Conservation (phyloP, 2,888 invertebrate species). For the Notodonta ziczac region DNA sequence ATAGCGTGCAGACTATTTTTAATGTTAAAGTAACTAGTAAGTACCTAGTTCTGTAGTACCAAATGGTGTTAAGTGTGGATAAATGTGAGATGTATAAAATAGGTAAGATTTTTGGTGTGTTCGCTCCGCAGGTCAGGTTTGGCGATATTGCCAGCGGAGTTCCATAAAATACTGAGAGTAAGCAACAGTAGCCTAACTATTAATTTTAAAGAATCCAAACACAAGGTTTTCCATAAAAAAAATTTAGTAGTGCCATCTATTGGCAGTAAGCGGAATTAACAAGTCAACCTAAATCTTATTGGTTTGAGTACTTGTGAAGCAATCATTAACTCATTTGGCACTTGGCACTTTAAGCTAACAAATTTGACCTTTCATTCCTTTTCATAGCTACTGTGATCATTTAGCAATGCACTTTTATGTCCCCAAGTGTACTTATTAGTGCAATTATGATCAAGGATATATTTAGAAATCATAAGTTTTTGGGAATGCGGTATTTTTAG, state of each 20-base stretch:
- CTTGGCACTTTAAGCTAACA: conserved; percentile 6
- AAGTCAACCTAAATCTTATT: not conserved
- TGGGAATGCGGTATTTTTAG: not conserved
- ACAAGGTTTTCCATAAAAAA: no score
- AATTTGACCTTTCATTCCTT: conserved; percentile 3
- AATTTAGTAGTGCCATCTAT: not conserved
- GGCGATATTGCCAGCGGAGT: no score
- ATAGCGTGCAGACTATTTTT: no score
- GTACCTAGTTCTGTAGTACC: no score
- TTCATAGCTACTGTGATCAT: not conserved
- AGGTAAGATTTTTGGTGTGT: no score
- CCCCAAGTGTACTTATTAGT: conserved; percentile 2
- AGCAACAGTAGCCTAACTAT: no score
- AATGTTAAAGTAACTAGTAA: no score
- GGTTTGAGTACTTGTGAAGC: not conserved
- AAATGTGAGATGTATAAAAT: no score
- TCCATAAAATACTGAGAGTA: no score
- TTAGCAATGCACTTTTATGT: conserved; percentile 4
- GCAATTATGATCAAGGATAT: not conserved
- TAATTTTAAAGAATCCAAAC: no score
- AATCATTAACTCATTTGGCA: not conserved
- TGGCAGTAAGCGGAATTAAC: not conserved
- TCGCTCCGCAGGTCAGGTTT: no score
- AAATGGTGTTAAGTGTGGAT: no score
- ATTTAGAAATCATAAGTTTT: not conserved